Evolutionary conservation across 2,113 vertebrate genomes (phyloP).

Genomic region (Oreocharis arfaki): DNA sequence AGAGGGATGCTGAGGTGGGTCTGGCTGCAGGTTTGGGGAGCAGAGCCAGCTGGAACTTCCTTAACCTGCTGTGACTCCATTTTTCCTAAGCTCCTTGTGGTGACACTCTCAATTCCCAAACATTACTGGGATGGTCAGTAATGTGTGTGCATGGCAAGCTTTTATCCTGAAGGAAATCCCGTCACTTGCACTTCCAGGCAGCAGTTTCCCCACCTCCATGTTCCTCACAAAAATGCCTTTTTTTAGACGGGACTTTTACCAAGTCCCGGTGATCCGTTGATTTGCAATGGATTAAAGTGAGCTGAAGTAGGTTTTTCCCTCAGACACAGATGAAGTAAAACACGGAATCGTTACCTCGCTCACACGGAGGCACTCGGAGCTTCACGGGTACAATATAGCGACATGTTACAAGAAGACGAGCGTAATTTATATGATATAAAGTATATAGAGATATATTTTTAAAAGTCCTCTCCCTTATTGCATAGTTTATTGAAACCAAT

Average conservation of each 20-base stretch:
- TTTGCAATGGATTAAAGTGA: not conserved
- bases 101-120: not conserved
- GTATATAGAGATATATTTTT: constrained; percentile 64
- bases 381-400: not conserved
- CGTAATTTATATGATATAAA: constrained; percentile 30
- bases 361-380: not conserved
- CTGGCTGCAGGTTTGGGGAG: not conserved
- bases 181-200: not conserved
- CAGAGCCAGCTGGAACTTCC: not conserved
- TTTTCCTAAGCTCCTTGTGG: not conserved
- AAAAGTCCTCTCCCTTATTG: not conserved
- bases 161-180: not conserved
- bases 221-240: not conserved
- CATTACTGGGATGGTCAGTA: not conserved
- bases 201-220: not conserved
- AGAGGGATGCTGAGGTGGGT: not conserved
- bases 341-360: not conserved
- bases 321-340: not conserved
- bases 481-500: not conserved
- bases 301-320: not conserved
- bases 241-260: not conserved
- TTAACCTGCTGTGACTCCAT: not conserved
- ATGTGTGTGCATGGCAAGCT: not conserved
- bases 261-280: not conserved
- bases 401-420: not conserved